Percentiles rank a stretch among this genome's conserved stretches.
Conservation (phyloP, 2,888 invertebrate species). For the Leucoma salicis region DNA sequence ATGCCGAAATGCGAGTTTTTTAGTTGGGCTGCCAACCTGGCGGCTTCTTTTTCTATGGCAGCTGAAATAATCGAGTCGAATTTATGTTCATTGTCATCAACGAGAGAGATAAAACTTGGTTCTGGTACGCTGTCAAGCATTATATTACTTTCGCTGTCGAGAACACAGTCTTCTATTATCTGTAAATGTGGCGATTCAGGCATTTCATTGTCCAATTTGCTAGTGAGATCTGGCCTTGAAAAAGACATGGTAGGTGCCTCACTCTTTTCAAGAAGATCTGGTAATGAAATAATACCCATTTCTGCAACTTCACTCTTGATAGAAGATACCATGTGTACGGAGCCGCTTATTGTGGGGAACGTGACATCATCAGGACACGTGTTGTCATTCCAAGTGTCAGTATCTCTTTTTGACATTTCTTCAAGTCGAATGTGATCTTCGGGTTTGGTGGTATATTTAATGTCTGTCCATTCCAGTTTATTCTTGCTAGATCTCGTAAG, state of each 20-base stretch:
- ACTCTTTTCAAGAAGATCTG: constrained; percentile 70
- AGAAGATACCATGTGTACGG: constrained; percentile 87
- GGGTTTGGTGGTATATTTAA: constrained; percentile 49
- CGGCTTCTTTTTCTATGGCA: constrained; percentile 89
- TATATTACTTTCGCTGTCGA: constrained; percentile 32
- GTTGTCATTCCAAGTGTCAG: constrained; percentile 92
- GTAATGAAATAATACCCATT: constrained; percentile 83
- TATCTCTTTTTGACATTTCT: constrained; percentile 45
- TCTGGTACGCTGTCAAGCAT: constrained; percentile 54
- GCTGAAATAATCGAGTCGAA: constrained; percentile 86
- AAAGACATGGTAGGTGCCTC: constrained; percentile 45
- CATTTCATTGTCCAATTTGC: constrained; percentile 52
- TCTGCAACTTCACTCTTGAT: constrained; percentile 51
- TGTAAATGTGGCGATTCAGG: constrained; percentile 31
- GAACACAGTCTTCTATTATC: constrained; percentile 29
- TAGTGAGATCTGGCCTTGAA: constrained; percentile 65
- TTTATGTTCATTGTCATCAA: constrained; percentile 78
- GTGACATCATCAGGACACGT: constrained; percentile 90
- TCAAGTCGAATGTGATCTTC: constrained; percentile 23
- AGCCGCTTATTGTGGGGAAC: constrained; percentile 90
- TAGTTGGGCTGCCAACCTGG: constrained; percentile 81
- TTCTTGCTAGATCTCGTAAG: constrained; percentile 39
- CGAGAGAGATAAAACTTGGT: constrained; percentile 59
- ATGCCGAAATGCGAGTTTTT: constrained; percentile 60
- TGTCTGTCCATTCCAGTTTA: constrained; percentile 60